These are phyloP conservation scores for Deilephila elpenor DNA, from an alignment of 2,888 invertebrate genomes.

Conservation along the genomic window DNA sequence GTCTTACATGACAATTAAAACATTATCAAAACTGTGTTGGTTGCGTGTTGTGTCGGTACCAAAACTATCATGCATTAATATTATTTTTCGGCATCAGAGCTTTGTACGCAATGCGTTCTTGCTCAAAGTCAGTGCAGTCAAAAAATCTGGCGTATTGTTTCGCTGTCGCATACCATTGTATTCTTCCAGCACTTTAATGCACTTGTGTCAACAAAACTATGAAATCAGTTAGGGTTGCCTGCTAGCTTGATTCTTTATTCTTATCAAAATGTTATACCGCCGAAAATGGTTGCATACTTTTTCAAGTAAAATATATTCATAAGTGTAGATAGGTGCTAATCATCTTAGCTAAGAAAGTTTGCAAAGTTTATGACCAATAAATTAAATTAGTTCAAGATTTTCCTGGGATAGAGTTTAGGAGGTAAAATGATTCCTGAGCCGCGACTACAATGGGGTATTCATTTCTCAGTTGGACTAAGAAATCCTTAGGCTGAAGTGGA, in stretches of 20 bases:
- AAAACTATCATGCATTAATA: not conserved
- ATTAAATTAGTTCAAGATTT: too few species aligned
- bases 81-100: not conserved
- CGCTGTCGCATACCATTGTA: conserved; percentile 48
- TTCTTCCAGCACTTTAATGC: conserved; percentile 38
- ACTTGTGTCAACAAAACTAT: conserved; percentile 66
- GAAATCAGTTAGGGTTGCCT: conserved; percentile 13
- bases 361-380: too few species aligned
- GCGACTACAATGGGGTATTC: not conserved
- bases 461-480: not conserved
- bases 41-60: not conserved
- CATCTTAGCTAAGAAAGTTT: too few species aligned
- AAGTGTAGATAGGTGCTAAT: too few species aligned
- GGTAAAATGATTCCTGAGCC: not conserved
- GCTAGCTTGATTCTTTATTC: not conserved
- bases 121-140: not conserved
- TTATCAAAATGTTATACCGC: not conserved
- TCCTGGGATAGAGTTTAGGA: not conserved
- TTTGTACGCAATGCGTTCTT: not conserved
- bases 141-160: conserved; percentile 40
- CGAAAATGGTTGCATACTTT: too few species aligned
- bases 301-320: too few species aligned
- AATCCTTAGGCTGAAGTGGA: not conserved
- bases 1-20: not conserved
- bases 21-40: not conserved